Base-by-base conservation (phyloP, 2,888 invertebrate genomes). In the Sinohyriopsis cumingii region DNA sequence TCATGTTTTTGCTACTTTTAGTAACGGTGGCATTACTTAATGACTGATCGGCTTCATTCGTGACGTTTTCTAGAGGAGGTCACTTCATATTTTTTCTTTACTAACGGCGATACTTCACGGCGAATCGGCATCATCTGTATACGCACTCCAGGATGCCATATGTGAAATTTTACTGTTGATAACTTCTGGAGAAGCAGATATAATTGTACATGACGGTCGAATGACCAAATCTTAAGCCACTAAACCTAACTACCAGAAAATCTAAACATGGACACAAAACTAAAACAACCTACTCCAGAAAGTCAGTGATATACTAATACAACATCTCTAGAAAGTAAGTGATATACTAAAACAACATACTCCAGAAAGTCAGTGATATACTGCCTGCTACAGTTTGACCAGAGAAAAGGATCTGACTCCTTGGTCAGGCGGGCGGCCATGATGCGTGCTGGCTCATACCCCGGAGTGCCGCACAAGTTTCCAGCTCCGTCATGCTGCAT, bases 401-500 rank as follows among this genome's bases (percentile, higher is more conserved):
- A 89, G 57, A 84, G 77, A 79, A 88, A 89, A 20, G 87, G 87
- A n/a, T 83, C 80, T 4, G 83, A 85, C 68, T 87, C 85, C 61
- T 84, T 84, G 20, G 87, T 86, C 33, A 89, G 80, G 61, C 87
- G 82, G 3, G 88, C 84, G 7, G 89, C 87, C 89, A 89, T 89
- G 66, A 89, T 83, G 55, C 84, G 80, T 1, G 88, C 87, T 54
- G 86, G 81, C 68, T 88, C 86, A 59, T 84, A 76, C 0, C 87
- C 88, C 7, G 86, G 85, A 15, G 81, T 81, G 3, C 88, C 88
- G 72, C 89, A 89, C 28, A 80, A 75, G 75, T 89, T 89, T 24
- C 87, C 87, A 3, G 84, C 84, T 1, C 88, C 88, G 67, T 89
- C 89, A 72, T 89, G 89, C 67, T 87, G 88, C 88, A 89, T 88